Evolutionary conservation across 2,797 vertebrate species (phyloP).

Genomic region (Gymnodraco acuticeps): DNA sequence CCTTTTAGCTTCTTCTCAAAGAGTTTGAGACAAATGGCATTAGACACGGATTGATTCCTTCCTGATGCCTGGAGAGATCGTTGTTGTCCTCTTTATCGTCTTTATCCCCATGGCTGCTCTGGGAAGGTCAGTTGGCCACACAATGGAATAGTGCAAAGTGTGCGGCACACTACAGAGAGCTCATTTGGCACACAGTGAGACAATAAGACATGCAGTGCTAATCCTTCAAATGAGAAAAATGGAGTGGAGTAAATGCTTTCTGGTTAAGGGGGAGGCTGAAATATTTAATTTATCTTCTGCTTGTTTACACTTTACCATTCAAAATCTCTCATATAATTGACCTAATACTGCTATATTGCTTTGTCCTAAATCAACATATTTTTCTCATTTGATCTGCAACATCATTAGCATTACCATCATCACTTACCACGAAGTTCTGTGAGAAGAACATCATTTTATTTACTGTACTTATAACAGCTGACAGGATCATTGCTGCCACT

Average conservation of each 20-base stretch:
- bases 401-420: background rate
- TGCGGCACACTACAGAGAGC: slow-evolving; percentile 20
- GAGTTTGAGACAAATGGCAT: slow-evolving; percentile 2
- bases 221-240: slow-evolving; percentile 45
- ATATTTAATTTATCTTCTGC: background rate
- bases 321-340: background rate
- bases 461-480: slow-evolving; percentile 64
- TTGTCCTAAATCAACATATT: slow-evolving; percentile 12
- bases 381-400: slow-evolving; percentile 4
- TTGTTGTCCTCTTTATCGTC: slow-evolving; percentile 9
- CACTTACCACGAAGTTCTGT: slow-evolving; percentile 27
- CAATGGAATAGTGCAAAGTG: slow-evolving; percentile 17
- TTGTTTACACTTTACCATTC: slow-evolving; percentile 18
- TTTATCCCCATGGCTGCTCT: slow-evolving; percentile 21
- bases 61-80: background rate
- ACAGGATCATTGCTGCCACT: slow-evolving; percentile 46
- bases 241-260: slow-evolving; percentile 8
- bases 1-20: background rate
- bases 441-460: slow-evolving; percentile 53
- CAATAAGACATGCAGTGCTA: slow-evolving; percentile 15
- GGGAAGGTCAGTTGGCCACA: slow-evolving; percentile 32
- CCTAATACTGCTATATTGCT: background rate
- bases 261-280: background rate
- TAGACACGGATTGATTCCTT: background rate
- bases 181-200: slow-evolving; percentile 28